Conservation (phyloP, 2,888 invertebrate species). For the Hecatera dysodea region DNA sequence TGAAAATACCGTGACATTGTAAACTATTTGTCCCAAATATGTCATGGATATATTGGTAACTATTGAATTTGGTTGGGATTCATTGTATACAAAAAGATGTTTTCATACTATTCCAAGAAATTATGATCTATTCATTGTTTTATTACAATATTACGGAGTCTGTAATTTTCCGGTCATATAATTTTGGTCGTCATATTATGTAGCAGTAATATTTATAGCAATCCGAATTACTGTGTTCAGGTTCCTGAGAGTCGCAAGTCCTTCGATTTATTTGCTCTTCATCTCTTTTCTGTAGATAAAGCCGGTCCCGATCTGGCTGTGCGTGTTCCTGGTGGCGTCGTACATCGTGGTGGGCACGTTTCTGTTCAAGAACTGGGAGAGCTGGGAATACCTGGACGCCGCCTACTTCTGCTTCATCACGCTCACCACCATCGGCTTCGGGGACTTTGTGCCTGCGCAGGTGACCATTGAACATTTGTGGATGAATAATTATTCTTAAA, state of each 20-base stretch:
- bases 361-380: conserved; percentile 96
- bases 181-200: no score
- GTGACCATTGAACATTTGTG: conserved; percentile 74
- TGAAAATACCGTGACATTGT: no score
- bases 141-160: no score
- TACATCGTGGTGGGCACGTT: conserved; percentile 97
- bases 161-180: no score
- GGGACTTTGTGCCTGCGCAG: conserved; percentile 97
- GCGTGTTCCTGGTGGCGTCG: conserved; percentile 96
- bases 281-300: conserved; percentile 75
- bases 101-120: no score
- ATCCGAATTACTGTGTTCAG: no score
- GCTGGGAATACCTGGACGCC: conserved; percentile 96
- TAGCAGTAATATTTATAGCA: background rate
- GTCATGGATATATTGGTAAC: no score
- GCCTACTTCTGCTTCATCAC: conserved; percentile 99
- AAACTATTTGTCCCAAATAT: no score
- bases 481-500: background rate
- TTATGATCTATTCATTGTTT: no score
- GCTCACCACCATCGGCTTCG: conserved; percentile 97
- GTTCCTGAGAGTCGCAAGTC: no score
- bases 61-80: no score
- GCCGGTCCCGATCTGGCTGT: conserved; percentile 97
- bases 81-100: no score
- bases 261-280: background rate